A percentile compares a stretch with the other conserved stretches of the same genome.
Evolutionary conservation across 1,140 invertebrate genomes (phyloP).

Genomic region (Spodoptera litura): DNA sequence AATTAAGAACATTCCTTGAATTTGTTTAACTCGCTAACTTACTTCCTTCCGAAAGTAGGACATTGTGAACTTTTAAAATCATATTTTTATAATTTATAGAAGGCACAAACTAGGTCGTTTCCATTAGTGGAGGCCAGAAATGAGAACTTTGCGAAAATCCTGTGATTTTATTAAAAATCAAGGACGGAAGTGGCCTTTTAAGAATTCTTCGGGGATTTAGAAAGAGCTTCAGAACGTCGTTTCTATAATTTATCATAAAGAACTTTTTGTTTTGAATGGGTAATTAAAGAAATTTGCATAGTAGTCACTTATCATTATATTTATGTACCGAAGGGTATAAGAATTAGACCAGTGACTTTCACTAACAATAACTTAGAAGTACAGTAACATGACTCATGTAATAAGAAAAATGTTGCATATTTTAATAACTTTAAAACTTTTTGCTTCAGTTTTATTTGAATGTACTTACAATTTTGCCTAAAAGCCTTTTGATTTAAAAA

Average conservation of each 20-base stretch:
- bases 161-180: slow-evolving; percentile 34
- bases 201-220: slow-evolving; percentile 11
- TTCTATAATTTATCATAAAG: slow-evolving; percentile 25
- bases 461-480: too few relatives aligned
- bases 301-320: too few relatives aligned
- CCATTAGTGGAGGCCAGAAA: slow-evolving; percentile 34
- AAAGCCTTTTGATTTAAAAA: too few relatives aligned
- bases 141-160: slow-evolving; percentile 21
- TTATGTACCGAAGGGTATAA: too few relatives aligned
- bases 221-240: background rate
- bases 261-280: slow-evolving; percentile 10
- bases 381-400: too few relatives aligned
- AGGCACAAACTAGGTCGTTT: slow-evolving; percentile 35
- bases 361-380: too few relatives aligned
- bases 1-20: slow-evolving; percentile 19
- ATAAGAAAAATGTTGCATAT: too few relatives aligned
- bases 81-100: slow-evolving; percentile 27
- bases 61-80: slow-evolving; percentile 27
- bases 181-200: slow-evolving; percentile 12
- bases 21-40: slow-evolving; percentile 16
- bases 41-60: slow-evolving; percentile 7
- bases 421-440: too few relatives aligned
- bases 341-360: too few relatives aligned
- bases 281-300: background rate
- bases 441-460: too few relatives aligned